Percentiles rank a stretch among this genome's conserved stretches.
These are phyloP conservation scores for Pipistrellus pipistrellus DNA, from an alignment of 2,797 vertebrate genomes.

Conservation along the genomic window DNA sequence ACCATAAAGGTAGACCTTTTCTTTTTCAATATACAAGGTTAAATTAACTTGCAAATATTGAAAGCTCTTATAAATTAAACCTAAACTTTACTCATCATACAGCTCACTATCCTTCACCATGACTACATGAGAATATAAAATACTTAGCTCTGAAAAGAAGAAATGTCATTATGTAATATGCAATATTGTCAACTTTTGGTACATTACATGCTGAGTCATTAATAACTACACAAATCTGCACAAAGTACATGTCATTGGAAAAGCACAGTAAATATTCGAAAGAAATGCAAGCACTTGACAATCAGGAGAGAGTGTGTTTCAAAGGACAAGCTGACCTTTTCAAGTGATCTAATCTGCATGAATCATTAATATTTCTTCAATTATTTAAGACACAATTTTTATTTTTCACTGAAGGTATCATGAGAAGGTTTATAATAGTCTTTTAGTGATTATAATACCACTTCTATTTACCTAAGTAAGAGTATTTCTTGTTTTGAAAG, in stretches of 20 bases:
- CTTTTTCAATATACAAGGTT: conserved; percentile 40
- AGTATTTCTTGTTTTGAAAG: neutral
- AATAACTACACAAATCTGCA: conserved; percentile 28
- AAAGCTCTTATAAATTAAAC: conserved; percentile 29
- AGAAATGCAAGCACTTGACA: conserved; percentile 46
- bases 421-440: conserved; percentile 9
- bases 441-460: conserved; percentile 21
- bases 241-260: conserved; percentile 25
- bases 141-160: conserved; percentile 16
- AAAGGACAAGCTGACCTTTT: conserved; percentile 71
- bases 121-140: conserved; percentile 57
- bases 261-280: conserved; percentile 52
- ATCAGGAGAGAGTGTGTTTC: conserved; percentile 35
- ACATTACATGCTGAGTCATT: conserved; percentile 42
- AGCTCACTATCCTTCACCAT: neutral
- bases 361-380: conserved; percentile 74
- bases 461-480: conserved; percentile 27
- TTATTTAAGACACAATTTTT: conserved; percentile 64
- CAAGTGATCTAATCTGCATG: conserved; percentile 49
- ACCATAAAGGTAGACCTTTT: neutral
- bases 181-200: neutral
- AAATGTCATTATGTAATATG: neutral
- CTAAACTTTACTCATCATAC: neutral
- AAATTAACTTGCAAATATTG: conserved; percentile 10
- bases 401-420: conserved; percentile 10